Evolutionary conservation across 2,113 vertebrate genomes (phyloP), one percentile per base, ranked within the genome.

Genomic region (Sinocyclocheilus anshuiensis): DNA sequence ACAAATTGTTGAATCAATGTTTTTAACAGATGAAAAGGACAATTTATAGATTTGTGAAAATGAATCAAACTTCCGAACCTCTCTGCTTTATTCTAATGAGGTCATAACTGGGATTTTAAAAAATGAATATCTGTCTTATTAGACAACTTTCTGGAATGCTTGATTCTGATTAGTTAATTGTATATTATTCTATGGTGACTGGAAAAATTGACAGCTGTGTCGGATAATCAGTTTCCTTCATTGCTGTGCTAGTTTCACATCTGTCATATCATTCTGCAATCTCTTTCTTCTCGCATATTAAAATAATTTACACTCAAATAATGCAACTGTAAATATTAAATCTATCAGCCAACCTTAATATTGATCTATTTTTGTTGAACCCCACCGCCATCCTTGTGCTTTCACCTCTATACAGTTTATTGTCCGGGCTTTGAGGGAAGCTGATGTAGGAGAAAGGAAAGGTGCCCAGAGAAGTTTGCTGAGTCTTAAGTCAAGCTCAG

Each of bases 401-500:
- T 69, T 48, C 63, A 29, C 1, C 24, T 53, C 4, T 48, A 53
- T 82, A 22, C 57, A 10, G 1, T 59, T 7, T 53, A 12, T 26
- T 82, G 63, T 67, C 15, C 22, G 45, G 29, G 18, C 71, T 74
- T 45, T 45, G 36, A 74, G 36, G 16, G 71, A 39, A 45, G 36
- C 18, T 39, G 77, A 42, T 24, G 15, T 65, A 18, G 10, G 65
- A 20, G 24, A 24, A 48, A 26, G 39, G 24, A 24, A 48, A 26
- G 39, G 36, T 67, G 39, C 36, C n/a, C 8, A 24, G 36, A 48
- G n/a, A 65, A 42, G n/a, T 81, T 81, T 65, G 53, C 33, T 15
- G 55, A 79, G 20, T 67, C 59, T 65, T 48, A 65, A 81, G 39
- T 81, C 79, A 65, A 65, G 59, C 59, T 45, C 22, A 50, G 22